A percentile compares a stretch with the other conserved stretches of the same genome.
These are phyloP conservation scores for Laticauda laticaudata DNA, from an alignment of 2,113 vertebrate species.

Conservation along the genomic window DNA sequence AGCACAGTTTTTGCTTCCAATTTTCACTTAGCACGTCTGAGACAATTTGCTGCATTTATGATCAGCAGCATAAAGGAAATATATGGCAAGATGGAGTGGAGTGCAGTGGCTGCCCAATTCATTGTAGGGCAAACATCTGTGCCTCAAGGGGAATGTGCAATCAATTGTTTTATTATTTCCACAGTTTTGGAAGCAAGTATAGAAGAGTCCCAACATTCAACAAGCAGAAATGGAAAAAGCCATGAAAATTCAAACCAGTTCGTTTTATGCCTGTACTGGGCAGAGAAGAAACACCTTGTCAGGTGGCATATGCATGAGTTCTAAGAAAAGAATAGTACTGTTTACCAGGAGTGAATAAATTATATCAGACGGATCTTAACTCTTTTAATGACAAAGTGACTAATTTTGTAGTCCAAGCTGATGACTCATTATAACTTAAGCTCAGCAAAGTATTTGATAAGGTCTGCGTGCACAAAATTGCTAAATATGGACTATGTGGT, in stretches of 20 bases:
- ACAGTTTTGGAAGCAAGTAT: background rate
- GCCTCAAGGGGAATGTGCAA: background rate
- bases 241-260: background rate
- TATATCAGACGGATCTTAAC: background rate
- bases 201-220: constrained; percentile 1
- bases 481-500: background rate
- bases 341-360: background rate
- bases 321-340: background rate
- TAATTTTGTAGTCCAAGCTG: background rate
- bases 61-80: background rate
- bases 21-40: background rate
- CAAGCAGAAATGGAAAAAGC: background rate
- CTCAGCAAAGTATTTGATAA: background rate
- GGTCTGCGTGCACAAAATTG: background rate
- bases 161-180: background rate
- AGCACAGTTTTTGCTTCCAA: background rate
- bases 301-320: background rate
- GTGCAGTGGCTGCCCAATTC: constrained; percentile 6
- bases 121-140: background rate
- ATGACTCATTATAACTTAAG: background rate
- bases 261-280: background rate
- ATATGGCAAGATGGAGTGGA: background rate
- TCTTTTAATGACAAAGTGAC: background rate
- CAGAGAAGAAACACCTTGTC: background rate
- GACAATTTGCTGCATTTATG: background rate